A percentile compares a stretch with the other conserved stretches of the same genome.
Conservation (phyloP, 1,140 invertebrate species). For the Drosophila repleta region DNA sequence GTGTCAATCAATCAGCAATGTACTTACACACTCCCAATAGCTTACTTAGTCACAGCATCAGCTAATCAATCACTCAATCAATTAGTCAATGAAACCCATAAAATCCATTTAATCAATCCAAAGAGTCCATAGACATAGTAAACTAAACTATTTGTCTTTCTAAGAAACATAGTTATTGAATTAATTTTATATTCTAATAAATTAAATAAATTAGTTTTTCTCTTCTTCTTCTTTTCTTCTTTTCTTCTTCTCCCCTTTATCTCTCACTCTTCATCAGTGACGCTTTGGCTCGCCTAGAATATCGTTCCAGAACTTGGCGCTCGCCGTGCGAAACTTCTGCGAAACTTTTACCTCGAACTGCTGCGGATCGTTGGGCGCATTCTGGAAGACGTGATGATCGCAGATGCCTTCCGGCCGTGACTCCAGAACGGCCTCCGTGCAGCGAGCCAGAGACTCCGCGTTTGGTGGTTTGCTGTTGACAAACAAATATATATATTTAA, state of each 20-base stretch:
- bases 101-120: too few relatives aligned
- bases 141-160: too few relatives aligned
- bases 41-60: too few relatives aligned
- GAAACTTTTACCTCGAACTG: conserved; percentile 35
- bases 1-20: too few relatives aligned
- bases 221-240: too few relatives aligned
- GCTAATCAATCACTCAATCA: background rate
- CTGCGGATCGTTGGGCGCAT: conserved; percentile 23
- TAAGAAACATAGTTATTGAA: too few relatives aligned
- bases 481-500: background rate
- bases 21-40: too few relatives aligned
- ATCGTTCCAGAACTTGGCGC: conserved; percentile 55
- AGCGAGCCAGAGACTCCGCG: conserved; percentile 32
- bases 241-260: background rate
- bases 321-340: conserved; percentile 41
- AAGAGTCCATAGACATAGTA: too few relatives aligned
- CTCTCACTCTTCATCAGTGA: too few relatives aligned
- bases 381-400: conserved; percentile 72
- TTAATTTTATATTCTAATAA: background rate
- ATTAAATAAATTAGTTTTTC: background rate
- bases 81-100: too few relatives aligned
- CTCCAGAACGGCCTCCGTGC: conserved; percentile 41
- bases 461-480: conserved; percentile 48
- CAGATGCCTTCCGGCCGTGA: conserved; percentile 61
- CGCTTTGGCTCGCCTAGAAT: conserved; percentile 43